Conservation (phyloP, 2,888 invertebrate genomes). For the Napeogenes inachia region DNA sequence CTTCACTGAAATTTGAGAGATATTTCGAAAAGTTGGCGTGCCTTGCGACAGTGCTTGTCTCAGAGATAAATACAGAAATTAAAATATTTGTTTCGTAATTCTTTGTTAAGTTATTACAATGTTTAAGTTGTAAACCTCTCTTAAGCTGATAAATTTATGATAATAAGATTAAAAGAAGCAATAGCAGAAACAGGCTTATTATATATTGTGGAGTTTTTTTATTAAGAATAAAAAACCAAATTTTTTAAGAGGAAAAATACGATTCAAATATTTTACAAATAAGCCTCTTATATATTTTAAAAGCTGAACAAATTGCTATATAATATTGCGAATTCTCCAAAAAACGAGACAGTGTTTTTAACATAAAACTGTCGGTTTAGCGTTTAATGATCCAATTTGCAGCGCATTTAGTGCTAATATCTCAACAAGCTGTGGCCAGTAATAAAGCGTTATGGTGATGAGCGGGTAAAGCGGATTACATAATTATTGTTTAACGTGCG, state of each 20-base stretch:
- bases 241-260: not conserved
- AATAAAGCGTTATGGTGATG: slow-evolving; percentile 24
- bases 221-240: not conserved
- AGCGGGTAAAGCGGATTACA: slow-evolving; percentile 25
- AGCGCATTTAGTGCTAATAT: slow-evolving; percentile 44
- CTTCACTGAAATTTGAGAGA: slow-evolving; percentile 18
- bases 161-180: too few species aligned
- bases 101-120: not conserved
- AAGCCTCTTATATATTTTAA: slow-evolving; percentile 1
- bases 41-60: slow-evolving; percentile 1
- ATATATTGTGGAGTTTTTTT: too few species aligned
- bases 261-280: not conserved
- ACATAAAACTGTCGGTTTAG: slow-evolving; percentile 55
- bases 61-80: not conserved
- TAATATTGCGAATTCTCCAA: slow-evolving; percentile 7
- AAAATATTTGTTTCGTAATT: not conserved
- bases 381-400: slow-evolving; percentile 62
- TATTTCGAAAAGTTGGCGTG: not conserved
- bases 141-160: too few species aligned
- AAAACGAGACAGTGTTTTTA: slow-evolving; percentile 36
- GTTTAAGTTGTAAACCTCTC: too few species aligned
- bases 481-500: slow-evolving; percentile 13
- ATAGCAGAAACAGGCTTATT: too few species aligned
- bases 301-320: slow-evolving; percentile 1
- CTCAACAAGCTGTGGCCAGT: slow-evolving; percentile 25